Percentiles rank a stretch among this genome's conserved stretches.
Conservation (phyloP, 2,797 vertebrate species). For the Ptychadena robeensis region DNA sequence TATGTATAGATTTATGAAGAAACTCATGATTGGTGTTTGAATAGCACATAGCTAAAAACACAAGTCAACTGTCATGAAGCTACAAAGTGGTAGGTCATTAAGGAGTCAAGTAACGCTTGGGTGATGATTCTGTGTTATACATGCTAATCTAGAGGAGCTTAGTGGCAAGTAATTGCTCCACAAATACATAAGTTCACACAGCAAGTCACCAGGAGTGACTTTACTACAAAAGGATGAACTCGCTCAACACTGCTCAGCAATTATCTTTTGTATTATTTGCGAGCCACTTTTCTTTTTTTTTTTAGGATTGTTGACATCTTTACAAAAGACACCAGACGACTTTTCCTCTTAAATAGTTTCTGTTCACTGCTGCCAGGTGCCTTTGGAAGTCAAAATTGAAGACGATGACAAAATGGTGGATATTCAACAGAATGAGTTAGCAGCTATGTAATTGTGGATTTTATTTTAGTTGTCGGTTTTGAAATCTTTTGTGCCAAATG, state of each 20-base stretch:
- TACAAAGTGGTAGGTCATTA: neutral
- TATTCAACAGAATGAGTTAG: neutral
- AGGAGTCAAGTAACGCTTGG: slow-evolving; percentile 1
- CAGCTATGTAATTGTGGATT: neutral
- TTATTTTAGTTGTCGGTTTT: neutral
- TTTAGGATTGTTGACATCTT: neutral
- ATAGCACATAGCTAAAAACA: neutral
- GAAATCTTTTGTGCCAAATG: no score
- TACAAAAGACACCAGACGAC: neutral
- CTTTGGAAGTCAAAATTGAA: neutral
- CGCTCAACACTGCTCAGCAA: neutral
- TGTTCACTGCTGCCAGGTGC: neutral
- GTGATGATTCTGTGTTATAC: neutral
- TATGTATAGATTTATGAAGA: no score
- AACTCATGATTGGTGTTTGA: neutral
- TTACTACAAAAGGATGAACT: slow-evolving; percentile 5
- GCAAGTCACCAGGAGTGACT: neutral
- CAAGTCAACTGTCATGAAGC: neutral
- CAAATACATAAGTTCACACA: neutral
- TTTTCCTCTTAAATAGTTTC: neutral
- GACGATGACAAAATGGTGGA: neutral
- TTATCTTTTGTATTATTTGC: slow-evolving; percentile 6
- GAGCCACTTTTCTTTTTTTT: neutral
- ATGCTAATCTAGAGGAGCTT: slow-evolving; percentile 2
- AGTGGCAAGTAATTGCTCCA: slow-evolving; percentile 2